These are phyloP conservation scores for Macroglossus sobrinus DNA, from an alignment of 2,113 vertebrate genomes.

Conservation along the genomic window DNA sequence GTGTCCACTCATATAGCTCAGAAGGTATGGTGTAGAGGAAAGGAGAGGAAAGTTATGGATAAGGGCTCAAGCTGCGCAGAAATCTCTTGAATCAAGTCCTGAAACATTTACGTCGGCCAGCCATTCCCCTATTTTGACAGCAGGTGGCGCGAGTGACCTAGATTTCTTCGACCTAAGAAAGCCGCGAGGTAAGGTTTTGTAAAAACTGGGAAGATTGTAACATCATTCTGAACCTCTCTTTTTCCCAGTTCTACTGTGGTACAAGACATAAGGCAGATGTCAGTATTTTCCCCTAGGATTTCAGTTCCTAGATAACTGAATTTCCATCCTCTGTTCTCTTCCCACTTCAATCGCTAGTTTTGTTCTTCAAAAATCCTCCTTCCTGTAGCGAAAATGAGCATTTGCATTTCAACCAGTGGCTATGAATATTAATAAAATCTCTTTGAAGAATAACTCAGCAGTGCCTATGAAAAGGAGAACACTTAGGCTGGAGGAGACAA, in stretches of 20 bases:
- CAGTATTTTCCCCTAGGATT: background rate
- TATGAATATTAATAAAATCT: background rate
- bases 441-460: background rate
- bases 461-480: background rate
- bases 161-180: background rate
- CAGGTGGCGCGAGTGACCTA: slow-evolving; percentile 57
- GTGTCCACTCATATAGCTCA: background rate
- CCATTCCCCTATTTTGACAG: slow-evolving; percentile 36
- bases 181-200: background rate
- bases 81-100: background rate
- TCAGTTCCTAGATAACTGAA: background rate
- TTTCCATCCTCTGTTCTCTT: background rate
- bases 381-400: background rate
- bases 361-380: background rate
- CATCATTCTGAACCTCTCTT: background rate
- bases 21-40: background rate
- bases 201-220: background rate
- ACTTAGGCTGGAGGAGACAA: background rate
- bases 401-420: background rate
- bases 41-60: background rate
- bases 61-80: background rate
- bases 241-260: background rate
- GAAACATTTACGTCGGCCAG: background rate
- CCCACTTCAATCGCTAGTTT: background rate
- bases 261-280: background rate